phyloP scores from a whole-genome alignment of 2,797 vertebrate species.

The Rhabdophis nuchalis region DNA sequence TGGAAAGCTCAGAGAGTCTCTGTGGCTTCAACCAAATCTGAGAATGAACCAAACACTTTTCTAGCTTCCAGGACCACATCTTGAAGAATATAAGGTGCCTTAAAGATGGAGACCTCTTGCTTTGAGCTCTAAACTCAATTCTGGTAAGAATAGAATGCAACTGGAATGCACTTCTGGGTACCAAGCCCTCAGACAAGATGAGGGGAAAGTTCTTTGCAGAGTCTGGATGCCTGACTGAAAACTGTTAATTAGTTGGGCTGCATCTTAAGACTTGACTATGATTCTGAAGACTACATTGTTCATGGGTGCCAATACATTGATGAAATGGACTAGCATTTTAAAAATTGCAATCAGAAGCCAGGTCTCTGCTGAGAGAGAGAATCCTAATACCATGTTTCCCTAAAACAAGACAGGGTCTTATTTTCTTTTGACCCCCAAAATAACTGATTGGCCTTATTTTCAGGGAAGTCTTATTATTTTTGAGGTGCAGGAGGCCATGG shows the following conservation, averaged over 20 bases:
- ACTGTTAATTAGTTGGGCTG: not conserved
- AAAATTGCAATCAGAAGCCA: not conserved
- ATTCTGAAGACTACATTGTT: not conserved
- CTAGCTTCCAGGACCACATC: not conserved
- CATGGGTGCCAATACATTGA: not conserved
- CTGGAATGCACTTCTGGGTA: not conserved
- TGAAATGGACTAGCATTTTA: not conserved
- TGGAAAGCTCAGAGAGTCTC: not conserved
- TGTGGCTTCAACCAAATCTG: not conserved
- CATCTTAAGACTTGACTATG: not conserved
- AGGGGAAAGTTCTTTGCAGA: not conserved
- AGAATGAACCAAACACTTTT: not conserved
- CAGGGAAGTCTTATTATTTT: no score
- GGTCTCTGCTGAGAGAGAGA: not conserved
- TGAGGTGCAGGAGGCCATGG: no score
- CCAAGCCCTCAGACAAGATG: not conserved
- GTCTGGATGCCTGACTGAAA: not conserved
- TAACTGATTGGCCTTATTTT: no score
- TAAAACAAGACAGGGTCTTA: no score
- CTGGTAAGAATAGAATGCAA: not conserved
- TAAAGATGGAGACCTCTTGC: not conserved
- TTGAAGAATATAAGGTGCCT: not conserved
- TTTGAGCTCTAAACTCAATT: not conserved
- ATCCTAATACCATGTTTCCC: not conserved
- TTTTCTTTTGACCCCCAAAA: no score